Evolutionary conservation across 35 echinoderm and acorn worm species (phyloP), one percentile per base, ranked within the genome.

Genomic region (Chiridota heheva): DNA sequence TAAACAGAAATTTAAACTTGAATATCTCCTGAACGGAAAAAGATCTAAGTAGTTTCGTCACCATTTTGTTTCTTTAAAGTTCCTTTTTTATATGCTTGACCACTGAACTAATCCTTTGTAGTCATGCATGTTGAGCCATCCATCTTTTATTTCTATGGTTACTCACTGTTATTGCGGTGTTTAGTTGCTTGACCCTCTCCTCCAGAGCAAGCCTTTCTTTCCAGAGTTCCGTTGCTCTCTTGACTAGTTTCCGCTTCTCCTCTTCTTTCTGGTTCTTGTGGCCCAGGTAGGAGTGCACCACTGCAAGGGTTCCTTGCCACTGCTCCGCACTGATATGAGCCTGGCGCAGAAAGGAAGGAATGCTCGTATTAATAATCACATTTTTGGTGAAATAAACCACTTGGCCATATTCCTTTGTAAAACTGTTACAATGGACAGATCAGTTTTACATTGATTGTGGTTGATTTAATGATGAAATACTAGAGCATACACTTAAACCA

Each of bases 141-240:
- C n/a, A n/a, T n/a, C n/a, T n/a, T n/a, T n/a, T n/a, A n/a, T n/a
- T n/a, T n/a, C n/a, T n/a, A n/a, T n/a, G n/a, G n/a, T n/a, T n/a
- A 78, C 92, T 91, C 82, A 98, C 95, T 43, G 89, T 89, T 40
- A 98, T 98, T 48, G 89, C 89, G 53, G 88, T 89, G 40, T 98
- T 98, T 34, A 98, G 89, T 88, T 98, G 89, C 76, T 85, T 87
- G 25, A 89, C 95, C 51, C 90, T 98, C 44, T 77, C 72, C 70
- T 98, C 95, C 6, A 98, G 74, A 5, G 73, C 58, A 28, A 88
- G 37, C 12, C 89, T 70, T 67, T 98, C 84, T 26, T 85, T 91
- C 51, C 85, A 41, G 5, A 98, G 81, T 4, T 98, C 95, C 8
- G 89, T 36, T 0, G 89, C 80, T 58, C 73, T 80, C 46, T 76